Conservation (phyloP, 2,888 invertebrate genomes). For the Mythimna vitellina region DNA sequence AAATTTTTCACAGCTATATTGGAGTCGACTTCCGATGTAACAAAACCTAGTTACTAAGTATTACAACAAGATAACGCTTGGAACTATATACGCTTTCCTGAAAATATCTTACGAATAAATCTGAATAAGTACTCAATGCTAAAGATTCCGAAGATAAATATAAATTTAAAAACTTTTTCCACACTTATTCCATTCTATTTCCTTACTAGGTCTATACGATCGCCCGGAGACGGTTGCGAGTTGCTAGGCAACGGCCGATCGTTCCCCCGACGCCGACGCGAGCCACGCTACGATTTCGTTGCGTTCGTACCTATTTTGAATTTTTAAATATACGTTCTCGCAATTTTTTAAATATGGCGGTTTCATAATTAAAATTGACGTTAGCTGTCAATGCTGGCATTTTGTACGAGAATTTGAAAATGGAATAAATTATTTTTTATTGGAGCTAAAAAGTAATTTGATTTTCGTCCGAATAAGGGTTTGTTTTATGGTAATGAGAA, state of each 20-base stretch:
- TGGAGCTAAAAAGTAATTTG: conserved; percentile 32
- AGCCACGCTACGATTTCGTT: conserved; percentile 69
- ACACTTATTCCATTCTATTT: conserved; percentile 36
- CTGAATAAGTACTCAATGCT: too few relatives aligned
- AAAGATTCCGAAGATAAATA: neutral
- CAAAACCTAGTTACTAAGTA: too few relatives aligned
- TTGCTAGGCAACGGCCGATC: conserved; percentile 81
- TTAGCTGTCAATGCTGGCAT: conserved; percentile 51
- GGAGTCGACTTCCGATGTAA: too few relatives aligned
- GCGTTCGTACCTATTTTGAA: conserved; percentile 69
- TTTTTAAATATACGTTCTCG: conserved; percentile 61
- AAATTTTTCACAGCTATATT: too few relatives aligned
- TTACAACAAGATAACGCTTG: too few relatives aligned
- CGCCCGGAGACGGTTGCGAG: conserved; percentile 78
- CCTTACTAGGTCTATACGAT: conserved; percentile 58
- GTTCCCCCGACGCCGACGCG: conserved; percentile 72
- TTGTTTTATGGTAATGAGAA: conserved; percentile 41
- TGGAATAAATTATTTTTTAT: conserved; percentile 51
- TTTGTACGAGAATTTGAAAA: conserved; percentile 38
- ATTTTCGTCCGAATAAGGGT: conserved; percentile 2
- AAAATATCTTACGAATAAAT: too few relatives aligned
- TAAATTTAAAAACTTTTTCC: neutral
- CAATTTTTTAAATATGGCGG: conserved; percentile 55
- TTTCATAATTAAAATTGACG: conserved; percentile 62
- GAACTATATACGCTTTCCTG: too few relatives aligned